Evolutionary conservation across 2,888 invertebrate species (phyloP), one percentile per base, ranked within the genome.

Genomic region (Danaus chrysippus): DNA sequence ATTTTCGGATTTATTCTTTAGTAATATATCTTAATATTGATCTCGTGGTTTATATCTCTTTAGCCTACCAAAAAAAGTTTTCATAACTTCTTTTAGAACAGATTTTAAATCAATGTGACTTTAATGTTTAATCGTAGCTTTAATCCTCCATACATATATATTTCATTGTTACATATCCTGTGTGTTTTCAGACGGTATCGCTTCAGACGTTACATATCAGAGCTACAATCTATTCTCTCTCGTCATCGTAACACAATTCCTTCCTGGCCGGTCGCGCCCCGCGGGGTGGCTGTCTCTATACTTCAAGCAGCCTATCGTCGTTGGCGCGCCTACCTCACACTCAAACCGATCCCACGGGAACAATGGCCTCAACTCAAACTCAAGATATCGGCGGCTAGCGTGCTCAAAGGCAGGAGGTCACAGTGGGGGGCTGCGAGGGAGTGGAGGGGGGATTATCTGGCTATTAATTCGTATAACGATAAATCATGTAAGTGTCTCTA

Each of bases 301-400:
- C 81, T 93, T 17, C 86, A 96, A 65, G 92, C 91, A 60, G 92
- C 95, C 15, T 94, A 92, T 75, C 92, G 93, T 52, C 91, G 94
- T 70, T 99, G 98, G 98, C 92, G 97, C 62, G 98, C 98, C 0
- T 94, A 92, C 85, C 96, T 96, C 93, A 93, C 96, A 59, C 92
- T 99, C n/a, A 92, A 93, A 72, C 94, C 94, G 63, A 93, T 97
- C 68, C 97, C 97, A 1, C 89, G 93, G 62, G 92, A 93, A 42
- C 97, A 98, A 77, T 97, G 98, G 97, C 96, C 97, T 10, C 96
- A 97, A 81, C 92, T 99, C 19, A 84, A 86, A 81, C 75, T 90
- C 75, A 91, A 91, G 82, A 85, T 90, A 62, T 74, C 83, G 42
- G 87, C 87, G 1, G 91, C 91, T 34, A 79, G 82, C 56, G 83